phyloP scores from a whole-genome alignment of 2,888 invertebrate species.

The Seira ritae region DNA sequence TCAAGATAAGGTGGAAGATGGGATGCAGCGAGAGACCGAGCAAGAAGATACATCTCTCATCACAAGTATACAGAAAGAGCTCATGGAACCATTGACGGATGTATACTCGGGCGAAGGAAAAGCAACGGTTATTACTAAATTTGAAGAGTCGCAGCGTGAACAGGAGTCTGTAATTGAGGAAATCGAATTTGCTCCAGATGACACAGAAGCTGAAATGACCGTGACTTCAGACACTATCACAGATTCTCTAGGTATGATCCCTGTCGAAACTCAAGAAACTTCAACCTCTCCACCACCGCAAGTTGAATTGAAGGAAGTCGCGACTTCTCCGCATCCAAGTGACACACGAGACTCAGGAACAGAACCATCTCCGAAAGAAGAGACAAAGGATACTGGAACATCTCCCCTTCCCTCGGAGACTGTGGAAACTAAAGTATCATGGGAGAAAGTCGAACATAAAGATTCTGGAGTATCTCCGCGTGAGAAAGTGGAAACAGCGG shows the following conservation, averaged over 20 bases:
- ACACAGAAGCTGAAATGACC: not conserved
- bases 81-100: no score
- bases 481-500: not conserved
- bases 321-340: not conserved
- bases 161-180: conserved; percentile 39
- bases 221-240: no score
- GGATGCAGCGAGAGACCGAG: no score
- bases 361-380: not conserved
- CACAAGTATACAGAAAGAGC: no score
- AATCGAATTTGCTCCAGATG: conserved; percentile 8
- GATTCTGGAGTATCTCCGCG: no score
- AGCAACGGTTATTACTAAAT: not conserved
- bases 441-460: no score
- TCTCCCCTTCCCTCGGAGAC: no score
- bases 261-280: conserved; percentile 3
- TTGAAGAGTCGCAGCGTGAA: conserved; percentile 24
- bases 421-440: no score
- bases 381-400: not conserved
- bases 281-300: conserved; percentile 17
- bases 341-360: not conserved
- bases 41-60: no score
- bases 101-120: no score
- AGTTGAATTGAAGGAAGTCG: not conserved
- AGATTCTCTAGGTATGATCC: no score
- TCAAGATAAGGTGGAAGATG: no score